phyloP scores from a whole-genome alignment of 2,888 invertebrate species.

The Calameuta pallipes region DNA sequence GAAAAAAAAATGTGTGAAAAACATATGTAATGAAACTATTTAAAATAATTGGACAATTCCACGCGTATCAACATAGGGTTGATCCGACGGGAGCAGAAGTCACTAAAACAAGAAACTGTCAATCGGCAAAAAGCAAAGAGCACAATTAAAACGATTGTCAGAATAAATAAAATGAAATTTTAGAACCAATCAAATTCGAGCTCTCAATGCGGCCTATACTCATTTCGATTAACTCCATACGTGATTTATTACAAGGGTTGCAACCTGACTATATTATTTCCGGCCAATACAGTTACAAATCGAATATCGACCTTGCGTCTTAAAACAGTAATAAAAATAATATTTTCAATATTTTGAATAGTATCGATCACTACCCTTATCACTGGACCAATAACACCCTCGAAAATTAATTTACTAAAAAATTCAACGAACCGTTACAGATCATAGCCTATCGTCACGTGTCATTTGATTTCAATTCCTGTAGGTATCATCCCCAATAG shows the following conservation, averaged over 20 bases:
- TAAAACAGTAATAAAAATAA: neutral
- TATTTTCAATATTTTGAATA: neutral
- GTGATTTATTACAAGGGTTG: neutral
- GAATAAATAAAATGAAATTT: neutral
- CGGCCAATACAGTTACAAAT: neutral
- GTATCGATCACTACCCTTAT: neutral
- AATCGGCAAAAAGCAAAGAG: neutral
- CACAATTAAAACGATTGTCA: neutral
- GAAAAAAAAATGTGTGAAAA: too few species aligned
- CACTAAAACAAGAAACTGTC: neutral
- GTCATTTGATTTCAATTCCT: constrained; percentile 40
- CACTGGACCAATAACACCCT: neutral
- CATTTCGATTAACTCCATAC: neutral
- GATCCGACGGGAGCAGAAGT: neutral
- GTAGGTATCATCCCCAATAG: constrained; percentile 27
- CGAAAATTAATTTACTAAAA: neutral
- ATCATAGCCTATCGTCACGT: constrained; percentile 22
- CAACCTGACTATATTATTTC: neutral
- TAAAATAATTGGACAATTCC: neutral
- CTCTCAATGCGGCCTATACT: neutral
- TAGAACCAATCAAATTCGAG: neutral
- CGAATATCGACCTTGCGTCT: neutral
- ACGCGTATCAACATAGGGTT: neutral
- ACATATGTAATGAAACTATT: neutral
- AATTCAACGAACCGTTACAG: neutral